Conservation (phyloP, 1,140 invertebrate genomes). For the Drosophila bipectinata region DNA sequence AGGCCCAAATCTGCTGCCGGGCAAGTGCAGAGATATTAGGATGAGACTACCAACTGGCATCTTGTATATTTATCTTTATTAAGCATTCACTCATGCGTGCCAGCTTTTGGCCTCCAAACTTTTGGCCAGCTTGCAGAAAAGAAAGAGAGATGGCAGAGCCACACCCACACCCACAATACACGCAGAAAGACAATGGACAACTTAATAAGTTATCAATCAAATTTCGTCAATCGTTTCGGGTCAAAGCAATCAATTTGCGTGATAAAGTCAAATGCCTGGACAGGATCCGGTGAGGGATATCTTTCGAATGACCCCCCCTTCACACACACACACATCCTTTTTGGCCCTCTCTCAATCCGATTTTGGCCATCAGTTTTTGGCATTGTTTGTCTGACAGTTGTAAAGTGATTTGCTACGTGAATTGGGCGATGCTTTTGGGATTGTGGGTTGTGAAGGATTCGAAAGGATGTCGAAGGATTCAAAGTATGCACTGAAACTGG, state of each 20-base stretch:
- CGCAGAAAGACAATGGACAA: conserved; percentile 47
- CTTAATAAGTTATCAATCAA: conserved; percentile 82
- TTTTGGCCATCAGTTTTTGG: conserved; percentile 36
- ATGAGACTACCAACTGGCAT: conserved; percentile 19
- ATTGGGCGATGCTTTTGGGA: conserved; percentile 36
- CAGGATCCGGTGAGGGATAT: conserved; percentile 39
- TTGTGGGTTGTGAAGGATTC: conserved; percentile 7
- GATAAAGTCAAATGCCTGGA: conserved; percentile 71
- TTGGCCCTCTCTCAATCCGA: conserved; percentile 9
- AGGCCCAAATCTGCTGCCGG: conserved; percentile 25
- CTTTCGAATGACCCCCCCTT: conserved; percentile 13
- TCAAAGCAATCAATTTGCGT: conserved; percentile 78
- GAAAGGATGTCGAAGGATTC: background rate
- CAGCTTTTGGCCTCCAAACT: conserved; percentile 41
- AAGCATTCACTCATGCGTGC: conserved; percentile 76
- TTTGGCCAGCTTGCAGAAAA: conserved; percentile 68
- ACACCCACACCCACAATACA: conserved; percentile 27
- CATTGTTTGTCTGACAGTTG: conserved; percentile 76
- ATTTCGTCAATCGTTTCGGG: conserved; percentile 72
- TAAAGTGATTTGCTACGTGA: conserved; percentile 79
- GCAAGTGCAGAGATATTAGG: conserved; percentile 32
- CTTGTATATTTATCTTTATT: conserved; percentile 76
- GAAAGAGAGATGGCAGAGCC: no score
- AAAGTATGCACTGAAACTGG: conserved; percentile 30
- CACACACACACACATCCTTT: background rate